A percentile compares a stretch with the other conserved stretches of the same genome.
Evolutionary conservation across 23 tunicate genomes (phyloP).

Genomic region (Phallusia fumigata): DNA sequence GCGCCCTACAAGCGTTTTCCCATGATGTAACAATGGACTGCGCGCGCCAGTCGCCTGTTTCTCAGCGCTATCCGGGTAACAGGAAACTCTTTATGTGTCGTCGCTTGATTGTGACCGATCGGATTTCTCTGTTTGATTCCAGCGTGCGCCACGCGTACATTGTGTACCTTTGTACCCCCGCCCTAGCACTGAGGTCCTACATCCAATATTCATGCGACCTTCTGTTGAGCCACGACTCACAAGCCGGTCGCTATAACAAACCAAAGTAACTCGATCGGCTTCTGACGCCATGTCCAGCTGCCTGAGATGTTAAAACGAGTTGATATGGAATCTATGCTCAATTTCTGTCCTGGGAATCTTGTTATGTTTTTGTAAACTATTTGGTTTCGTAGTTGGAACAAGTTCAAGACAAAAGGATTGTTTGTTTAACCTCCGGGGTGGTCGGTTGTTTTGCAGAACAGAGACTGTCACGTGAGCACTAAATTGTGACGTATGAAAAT

Average conservation of each 20-base stretch:
- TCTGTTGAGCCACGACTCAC: not conserved
- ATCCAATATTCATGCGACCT: conserved; percentile 11
- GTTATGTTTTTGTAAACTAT: not conserved
- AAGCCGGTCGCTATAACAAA: not conserved
- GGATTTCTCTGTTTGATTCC: not conserved
- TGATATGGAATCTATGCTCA: no score
- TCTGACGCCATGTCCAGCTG: not conserved
- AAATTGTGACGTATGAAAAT: no score
- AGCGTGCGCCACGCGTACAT: conserved; percentile 9
- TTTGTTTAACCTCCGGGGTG: not conserved
- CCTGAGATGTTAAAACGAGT: not conserved
- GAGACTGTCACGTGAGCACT: no score
- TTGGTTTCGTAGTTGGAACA: not conserved
- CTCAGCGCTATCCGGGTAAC: not conserved
- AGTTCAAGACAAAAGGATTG: not conserved
- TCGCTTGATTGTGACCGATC: not conserved
- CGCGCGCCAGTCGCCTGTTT: conserved; percentile 12
- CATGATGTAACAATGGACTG: conserved; percentile 2
- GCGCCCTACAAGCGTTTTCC: conserved; percentile 8
- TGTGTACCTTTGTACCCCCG: not conserved
- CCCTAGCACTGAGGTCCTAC: not conserved
- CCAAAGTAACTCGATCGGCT: not conserved
- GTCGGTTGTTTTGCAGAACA: no score
- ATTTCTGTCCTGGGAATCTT: not conserved
- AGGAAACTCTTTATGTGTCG: conserved; percentile 10